Evolutionary conservation across 2,797 vertebrate genomes (phyloP).

Genomic region (Sandelia bainsii): DNA sequence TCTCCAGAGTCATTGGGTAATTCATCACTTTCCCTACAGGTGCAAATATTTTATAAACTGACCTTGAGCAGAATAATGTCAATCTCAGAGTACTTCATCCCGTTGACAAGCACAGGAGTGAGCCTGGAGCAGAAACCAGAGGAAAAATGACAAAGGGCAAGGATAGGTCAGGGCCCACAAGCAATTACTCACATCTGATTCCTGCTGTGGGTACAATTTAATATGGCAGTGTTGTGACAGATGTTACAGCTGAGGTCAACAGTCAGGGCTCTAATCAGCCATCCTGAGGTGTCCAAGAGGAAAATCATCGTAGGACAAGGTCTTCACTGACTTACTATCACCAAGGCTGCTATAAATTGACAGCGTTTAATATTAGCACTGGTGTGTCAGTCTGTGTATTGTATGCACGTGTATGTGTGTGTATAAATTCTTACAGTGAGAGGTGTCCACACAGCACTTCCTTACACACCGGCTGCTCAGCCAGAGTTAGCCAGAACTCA

Average conservation of each 20-base stretch:
- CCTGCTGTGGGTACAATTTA: constrained; percentile 42
- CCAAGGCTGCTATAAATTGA: constrained; percentile 63
- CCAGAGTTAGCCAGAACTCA: constrained; percentile 97
- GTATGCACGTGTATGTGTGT: constrained; percentile 31
- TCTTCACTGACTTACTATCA: constrained; percentile 35
- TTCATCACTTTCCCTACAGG: constrained; percentile 13
- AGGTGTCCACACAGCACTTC: constrained; percentile 94
- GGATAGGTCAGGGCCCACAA: constrained; percentile 42
- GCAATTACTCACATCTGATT: constrained; percentile 56
- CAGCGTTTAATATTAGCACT: constrained; percentile 29
- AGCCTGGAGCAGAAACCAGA: constrained; percentile 81
- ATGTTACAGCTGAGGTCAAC: constrained; percentile 64
- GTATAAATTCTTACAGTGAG: constrained; percentile 87
- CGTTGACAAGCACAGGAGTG: constrained; percentile 96
- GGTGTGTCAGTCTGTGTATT: constrained; percentile 17
- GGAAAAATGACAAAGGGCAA: constrained; percentile 55
- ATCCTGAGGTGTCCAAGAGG: constrained; percentile 29
- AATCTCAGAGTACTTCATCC: constrained; percentile 99
- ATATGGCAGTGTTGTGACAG: constrained; percentile 55
- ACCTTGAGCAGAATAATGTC: constrained; percentile 98
- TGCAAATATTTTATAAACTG: constrained; percentile 67
- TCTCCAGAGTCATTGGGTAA: constrained; percentile 26
- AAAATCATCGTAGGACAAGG: constrained; percentile 49
- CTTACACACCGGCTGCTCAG: constrained; percentile 97
- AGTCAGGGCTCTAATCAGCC: constrained; percentile 65